A percentile compares a stretch with the other conserved stretches of the same genome.
These are phyloP conservation scores for Hippocampus zosterae DNA, from an alignment of 2,113 vertebrate genomes.

Conservation along the genomic window DNA sequence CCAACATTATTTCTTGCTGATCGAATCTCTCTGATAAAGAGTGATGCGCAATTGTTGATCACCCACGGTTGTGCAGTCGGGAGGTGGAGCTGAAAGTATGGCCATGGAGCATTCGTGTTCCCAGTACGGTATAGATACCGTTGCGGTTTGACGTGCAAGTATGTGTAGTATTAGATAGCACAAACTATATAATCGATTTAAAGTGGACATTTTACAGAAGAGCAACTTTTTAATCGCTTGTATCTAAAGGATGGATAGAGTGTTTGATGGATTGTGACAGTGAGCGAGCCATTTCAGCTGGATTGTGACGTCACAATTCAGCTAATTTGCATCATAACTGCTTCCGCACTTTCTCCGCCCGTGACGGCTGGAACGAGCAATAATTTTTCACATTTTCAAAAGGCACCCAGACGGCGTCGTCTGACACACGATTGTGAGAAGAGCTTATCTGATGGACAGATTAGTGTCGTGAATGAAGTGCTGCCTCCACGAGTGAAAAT, in stretches of 20 bases:
- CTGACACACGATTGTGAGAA: no score
- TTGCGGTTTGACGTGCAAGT: neutral
- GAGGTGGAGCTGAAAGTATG: neutral
- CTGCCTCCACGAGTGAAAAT: neutral
- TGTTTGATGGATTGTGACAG: neutral
- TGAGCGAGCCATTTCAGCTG: no score
- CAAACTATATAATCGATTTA: neutral
- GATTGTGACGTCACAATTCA: neutral
- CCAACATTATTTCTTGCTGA: conserved; percentile 64
- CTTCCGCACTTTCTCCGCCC: no score
- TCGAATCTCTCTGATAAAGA: conserved; percentile 42
- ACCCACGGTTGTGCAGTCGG: conserved; percentile 12
- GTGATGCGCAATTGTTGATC: conserved; percentile 44
- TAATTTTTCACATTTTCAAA: no score
- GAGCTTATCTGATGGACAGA: no score
- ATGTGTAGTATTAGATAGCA: neutral
- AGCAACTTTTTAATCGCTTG: neutral
- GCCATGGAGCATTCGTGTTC: no score
- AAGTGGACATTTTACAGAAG: neutral
- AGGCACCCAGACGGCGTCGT: no score
- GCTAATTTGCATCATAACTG: neutral
- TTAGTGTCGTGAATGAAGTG: no score
- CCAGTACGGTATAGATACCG: no score
- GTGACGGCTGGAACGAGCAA: no score
- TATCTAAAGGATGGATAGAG: neutral